These are phyloP conservation scores for Charina bottae DNA, from an alignment of 2,113 vertebrate species.

Conservation along the genomic window DNA sequence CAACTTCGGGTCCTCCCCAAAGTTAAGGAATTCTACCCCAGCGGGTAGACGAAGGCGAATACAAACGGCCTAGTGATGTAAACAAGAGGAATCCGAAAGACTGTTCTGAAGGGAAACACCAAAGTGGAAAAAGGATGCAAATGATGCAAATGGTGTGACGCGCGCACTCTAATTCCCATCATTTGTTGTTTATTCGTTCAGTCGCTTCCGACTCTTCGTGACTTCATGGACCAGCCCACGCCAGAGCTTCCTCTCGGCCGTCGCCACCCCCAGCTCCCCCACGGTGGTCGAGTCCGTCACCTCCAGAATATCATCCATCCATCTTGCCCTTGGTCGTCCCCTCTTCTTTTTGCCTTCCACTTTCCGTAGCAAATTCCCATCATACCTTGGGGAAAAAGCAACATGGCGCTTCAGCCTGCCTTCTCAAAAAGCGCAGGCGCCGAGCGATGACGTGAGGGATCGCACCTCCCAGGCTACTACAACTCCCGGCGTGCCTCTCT, in stretches of 20 bases:
- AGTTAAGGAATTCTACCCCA: neutral
- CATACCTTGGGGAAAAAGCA: neutral
- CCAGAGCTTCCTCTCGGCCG: too few species aligned
- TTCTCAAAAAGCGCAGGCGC: neutral
- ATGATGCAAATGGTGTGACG: neutral
- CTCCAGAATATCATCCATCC: too few species aligned
- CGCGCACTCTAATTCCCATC: too few species aligned
- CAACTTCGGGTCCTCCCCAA: neutral
- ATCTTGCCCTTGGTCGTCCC: too few species aligned
- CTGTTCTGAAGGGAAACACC: neutral
- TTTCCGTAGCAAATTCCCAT: too few species aligned
- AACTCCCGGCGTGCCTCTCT: neutral
- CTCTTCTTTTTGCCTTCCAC: too few species aligned
- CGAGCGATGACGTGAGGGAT: neutral
- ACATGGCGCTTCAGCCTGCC: neutral
- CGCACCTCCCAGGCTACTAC: neutral
- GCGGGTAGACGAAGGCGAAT: neutral
- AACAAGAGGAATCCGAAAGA: neutral
- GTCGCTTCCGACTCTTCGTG: too few species aligned
- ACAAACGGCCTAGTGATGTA: accelerated
- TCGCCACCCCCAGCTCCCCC: too few species aligned
- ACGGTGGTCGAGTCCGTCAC: too few species aligned
- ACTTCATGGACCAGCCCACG: too few species aligned
- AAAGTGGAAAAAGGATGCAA: neutral
- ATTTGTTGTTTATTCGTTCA: too few species aligned